Evolutionary conservation across 2,888 invertebrate species (phyloP).

Genomic region (Steinernema carpocapsae): DNA sequence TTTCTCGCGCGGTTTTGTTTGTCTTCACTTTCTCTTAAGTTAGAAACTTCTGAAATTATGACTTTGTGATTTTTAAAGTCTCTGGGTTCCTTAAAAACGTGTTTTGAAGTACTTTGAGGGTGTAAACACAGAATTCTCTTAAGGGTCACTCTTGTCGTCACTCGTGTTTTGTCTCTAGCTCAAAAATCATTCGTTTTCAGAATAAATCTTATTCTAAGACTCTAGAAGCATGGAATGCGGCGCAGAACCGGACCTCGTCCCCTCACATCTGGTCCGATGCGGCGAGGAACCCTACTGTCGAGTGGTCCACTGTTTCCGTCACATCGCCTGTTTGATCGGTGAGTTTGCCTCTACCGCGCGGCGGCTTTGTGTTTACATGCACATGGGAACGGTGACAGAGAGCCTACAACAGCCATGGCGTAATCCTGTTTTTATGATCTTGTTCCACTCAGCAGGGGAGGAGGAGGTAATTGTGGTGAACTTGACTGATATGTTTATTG

Average conservation of each 20-base stretch:
- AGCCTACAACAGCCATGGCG: background rate
- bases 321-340: slow-evolving; percentile 41
- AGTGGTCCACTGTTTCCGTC: slow-evolving; percentile 40
- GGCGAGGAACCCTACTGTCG: slow-evolving; percentile 40
- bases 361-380: background rate
- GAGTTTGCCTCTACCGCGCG: background rate
- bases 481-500: too few species aligned
- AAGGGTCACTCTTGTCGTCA: too few species aligned
- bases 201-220: background rate
- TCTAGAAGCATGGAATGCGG: slow-evolving; percentile 37
- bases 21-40: background rate
- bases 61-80: background rate
- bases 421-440: slow-evolving; percentile 24
- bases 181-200: too few species aligned
- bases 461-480: too few species aligned
- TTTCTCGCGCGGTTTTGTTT: slow-evolving; percentile 3
- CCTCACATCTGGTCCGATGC: slow-evolving; percentile 37
- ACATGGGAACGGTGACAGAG: background rate
- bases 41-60: background rate
- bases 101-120: too few species aligned
- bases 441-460: too few species aligned
- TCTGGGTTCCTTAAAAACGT: background rate
- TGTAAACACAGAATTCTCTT: too few species aligned
- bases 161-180: too few species aligned
- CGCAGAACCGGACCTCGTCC: slow-evolving; percentile 40